phyloP scores from a whole-genome alignment of 1,140 invertebrate species.

The Camponotus pennsylvanicus region DNA sequence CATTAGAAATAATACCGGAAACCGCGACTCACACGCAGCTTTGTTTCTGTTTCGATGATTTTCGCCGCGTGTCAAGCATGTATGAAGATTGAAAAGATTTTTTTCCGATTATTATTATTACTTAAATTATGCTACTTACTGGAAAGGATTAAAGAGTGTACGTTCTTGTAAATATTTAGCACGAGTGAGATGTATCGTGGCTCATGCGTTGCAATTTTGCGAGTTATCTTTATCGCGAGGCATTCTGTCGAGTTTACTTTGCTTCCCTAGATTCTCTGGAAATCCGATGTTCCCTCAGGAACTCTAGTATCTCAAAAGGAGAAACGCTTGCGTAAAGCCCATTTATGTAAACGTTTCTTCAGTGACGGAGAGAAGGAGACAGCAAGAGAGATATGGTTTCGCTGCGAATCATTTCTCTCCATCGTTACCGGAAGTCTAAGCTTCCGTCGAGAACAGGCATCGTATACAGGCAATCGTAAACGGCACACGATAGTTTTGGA shows the following conservation, averaged over 20 bases:
- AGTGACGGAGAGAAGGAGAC: background rate
- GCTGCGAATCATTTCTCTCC: conserved; percentile 50
- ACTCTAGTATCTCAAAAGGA: conserved; percentile 21
- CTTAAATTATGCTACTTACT: background rate
- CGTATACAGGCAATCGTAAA: conserved; percentile 31
- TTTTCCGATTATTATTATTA: background rate
- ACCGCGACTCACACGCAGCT: background rate
- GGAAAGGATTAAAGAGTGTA: background rate
- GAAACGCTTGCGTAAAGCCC: conserved; percentile 5
- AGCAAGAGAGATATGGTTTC: conserved; percentile 15
- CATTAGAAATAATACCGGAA: background rate
- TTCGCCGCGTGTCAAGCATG: background rate
- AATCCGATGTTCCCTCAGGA: conserved; percentile 16
- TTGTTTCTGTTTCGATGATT: background rate
- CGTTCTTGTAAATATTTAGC: background rate
- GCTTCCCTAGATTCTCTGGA: background rate
- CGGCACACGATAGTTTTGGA: conserved; percentile 42
- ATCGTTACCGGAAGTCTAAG: conserved; percentile 51
- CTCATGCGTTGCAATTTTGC: background rate
- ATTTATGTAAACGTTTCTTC: conserved; percentile 26
- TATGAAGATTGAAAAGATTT: too few relatives aligned
- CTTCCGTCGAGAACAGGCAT: background rate
- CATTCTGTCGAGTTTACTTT: background rate
- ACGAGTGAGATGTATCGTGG: background rate
- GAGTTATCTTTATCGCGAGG: background rate